Evolutionary conservation across 2,888 invertebrate species (phyloP), one percentile per base, ranked within the genome.

Genomic region (Drosophila quinaria): DNA sequence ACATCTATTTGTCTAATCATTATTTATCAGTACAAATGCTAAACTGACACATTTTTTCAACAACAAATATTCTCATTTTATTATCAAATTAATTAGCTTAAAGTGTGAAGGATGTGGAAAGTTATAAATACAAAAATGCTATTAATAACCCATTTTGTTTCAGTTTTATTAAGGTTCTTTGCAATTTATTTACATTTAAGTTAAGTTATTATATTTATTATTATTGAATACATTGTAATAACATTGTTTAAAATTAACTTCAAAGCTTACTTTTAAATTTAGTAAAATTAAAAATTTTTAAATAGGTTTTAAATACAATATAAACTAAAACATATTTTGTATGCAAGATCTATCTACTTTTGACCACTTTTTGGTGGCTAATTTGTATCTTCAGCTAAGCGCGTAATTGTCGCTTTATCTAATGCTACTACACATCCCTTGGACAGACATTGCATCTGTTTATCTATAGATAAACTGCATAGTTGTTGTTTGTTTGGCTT

Each of bases 401-500:
- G 8, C 15, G 9, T 17, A 41, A 39, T 52, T 52, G 22, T 39
- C 15, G 44, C 44, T 46, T n/a, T 37, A 37, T 46, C 29, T 56
- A 5, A 2, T 6, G 75, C 78, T 77, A 73, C 75, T 69, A 73
- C 78, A 77, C 55, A 56, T 69, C 46, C 68, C 74, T 60, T 41
- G 42, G 31, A n/a, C 44, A 35, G 19, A 35, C 39, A 50, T 19
- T 60, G 59, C 47, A 55, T 60, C 17, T 78, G 70, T 78, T 77
- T 74, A 74, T 70, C 76, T 44, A 44, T 42, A 62, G 76, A 70
- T 77, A 74, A 75, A 61, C 70, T 61, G 65, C 51, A 49, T 41
- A 47, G 69, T 58, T 70, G 58, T 35, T 85, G 78, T 78, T 73
- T 76, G 70, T 74, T 71, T 55, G 67, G 67, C 29, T 71, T 71